Base-by-base conservation (phyloP, 1,140 invertebrate species). In the Harpegnathos saltator region DNA sequence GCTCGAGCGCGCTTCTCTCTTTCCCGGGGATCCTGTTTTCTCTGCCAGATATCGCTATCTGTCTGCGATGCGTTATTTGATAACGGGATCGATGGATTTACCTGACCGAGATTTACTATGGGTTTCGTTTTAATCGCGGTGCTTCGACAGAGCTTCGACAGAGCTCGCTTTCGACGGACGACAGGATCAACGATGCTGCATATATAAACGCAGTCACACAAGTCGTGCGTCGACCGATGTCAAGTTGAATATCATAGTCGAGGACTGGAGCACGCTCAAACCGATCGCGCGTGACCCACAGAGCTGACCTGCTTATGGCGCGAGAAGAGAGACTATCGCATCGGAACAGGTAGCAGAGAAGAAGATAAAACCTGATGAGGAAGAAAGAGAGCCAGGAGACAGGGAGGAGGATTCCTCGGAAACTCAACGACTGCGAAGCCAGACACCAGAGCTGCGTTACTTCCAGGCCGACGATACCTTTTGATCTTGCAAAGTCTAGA, bases 401-500 rank as follows among this genome's bases (percentile, higher is more conserved):
- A 38, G 83, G 33, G 62, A 82, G 58, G 48, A 81, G 63, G 82
- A 78, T 81, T 84, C 58, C 19, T 59, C 77, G 81, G 74, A 72
- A 89, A 86, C 73, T 82, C 61, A 56, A 61, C 82, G 83, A 86
- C 86, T 88, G 66, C 66, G 65, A 83, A 85, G 86, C 74, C 83
- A 87, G 86, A 89, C 84, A 86, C 80, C 85, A 83, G 85, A 82
- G 88, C 87, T 88, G 69, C 85, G 90, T 92, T 92, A 92, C 88
- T 92, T 91, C 91, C 91, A 91, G 90, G 83, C 87, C 85, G 85
- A 52, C 85, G 90, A 83, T 91, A 78, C 89, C 91, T 91, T 92
- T 92, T 92, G 90, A 92, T 92, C 91, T 91, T 86, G 83, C 85
- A 86, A 84, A 89, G 90, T 91, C 91, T 91, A 91, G 90, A 92